Evolutionary conservation across 2,888 invertebrate species (phyloP).

Genomic region (Microdon myrmicae): DNA sequence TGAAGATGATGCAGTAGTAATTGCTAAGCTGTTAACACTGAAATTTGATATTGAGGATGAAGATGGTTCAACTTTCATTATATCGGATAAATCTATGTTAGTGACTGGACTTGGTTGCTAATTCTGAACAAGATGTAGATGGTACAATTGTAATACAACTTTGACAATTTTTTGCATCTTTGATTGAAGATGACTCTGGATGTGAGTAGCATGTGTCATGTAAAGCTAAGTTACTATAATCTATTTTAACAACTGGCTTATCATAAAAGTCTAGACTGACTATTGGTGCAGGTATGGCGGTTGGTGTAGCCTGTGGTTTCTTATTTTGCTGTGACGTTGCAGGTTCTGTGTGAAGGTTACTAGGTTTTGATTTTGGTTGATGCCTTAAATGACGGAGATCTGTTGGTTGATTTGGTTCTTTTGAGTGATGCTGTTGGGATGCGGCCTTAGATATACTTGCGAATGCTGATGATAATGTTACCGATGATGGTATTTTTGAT

Average conservation of each 20-base stretch:
- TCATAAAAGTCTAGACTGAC: slow-evolving; percentile 62
- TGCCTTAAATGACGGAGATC: slow-evolving; percentile 54
- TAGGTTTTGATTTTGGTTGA: slow-evolving; percentile 57
- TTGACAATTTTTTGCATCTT: too few relatives aligned
- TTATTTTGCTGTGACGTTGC: slow-evolving; percentile 28
- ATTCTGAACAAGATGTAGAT: slow-evolving; percentile 52
- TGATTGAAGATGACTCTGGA: slow-evolving; percentile 37
- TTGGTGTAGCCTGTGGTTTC: slow-evolving; percentile 50
- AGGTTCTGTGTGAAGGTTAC: slow-evolving; percentile 20
- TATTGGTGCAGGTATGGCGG: slow-evolving; percentile 64
- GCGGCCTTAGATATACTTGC: too few relatives aligned
- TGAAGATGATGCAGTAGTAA: too few relatives aligned
- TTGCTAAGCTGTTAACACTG: slow-evolving; percentile 20
- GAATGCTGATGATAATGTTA: slow-evolving; percentile 48
- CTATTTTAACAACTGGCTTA: slow-evolving; percentile 66
- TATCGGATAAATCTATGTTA: slow-evolving; percentile 65
- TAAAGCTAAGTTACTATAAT: slow-evolving; percentile 64
- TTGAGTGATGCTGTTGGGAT: slow-evolving; percentile 53
- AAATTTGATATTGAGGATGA: slow-evolving; percentile 23
- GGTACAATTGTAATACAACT: slow-evolving; percentile 19
- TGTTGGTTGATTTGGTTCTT: slow-evolving; percentile 46
- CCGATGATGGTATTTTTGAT: slow-evolving; percentile 46
- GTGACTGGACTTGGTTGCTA: slow-evolving; percentile 60
- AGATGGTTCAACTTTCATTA: slow-evolving; percentile 55
- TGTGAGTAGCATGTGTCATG: slow-evolving; percentile 45